Evolutionary conservation across 2,113 vertebrate species (phyloP).

Genomic region (Chloropsis hardwickii): DNA sequence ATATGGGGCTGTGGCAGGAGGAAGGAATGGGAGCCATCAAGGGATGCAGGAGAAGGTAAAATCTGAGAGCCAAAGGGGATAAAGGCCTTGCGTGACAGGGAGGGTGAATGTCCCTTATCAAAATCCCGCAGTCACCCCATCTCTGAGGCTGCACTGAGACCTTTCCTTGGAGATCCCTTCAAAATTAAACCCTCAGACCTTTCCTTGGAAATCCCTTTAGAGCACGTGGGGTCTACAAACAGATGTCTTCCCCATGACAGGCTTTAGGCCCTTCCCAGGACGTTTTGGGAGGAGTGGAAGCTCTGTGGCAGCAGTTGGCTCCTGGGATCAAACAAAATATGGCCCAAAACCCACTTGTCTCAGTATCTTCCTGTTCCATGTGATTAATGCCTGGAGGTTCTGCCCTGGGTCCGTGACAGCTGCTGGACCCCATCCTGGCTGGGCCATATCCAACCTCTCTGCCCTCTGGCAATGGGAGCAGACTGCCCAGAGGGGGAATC

Average conservation of each 20-base stretch:
- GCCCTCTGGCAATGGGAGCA: neutral
- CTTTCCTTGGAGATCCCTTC: neutral
- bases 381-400: neutral
- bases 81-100: neutral
- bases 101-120: neutral
- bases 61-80: neutral
- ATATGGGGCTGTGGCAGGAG: neutral
- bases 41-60: neutral
- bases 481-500: neutral
- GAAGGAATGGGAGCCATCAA: neutral
- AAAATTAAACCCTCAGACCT: neutral
- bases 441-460: fast-evolving
- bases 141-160: neutral
- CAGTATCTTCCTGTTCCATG: neutral
- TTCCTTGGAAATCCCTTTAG: neutral
- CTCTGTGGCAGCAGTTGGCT: neutral
- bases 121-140: too few species aligned
- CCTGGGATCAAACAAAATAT: neutral
- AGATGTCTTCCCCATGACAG: neutral
- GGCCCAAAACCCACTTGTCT: neutral
- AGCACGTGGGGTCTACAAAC: neutral
- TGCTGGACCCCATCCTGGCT: neutral
- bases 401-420: neutral
- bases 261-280: neutral
- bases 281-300: neutral